phyloP scores from a whole-genome alignment of 2,888 invertebrate species.

The Tetropium fuscum region DNA sequence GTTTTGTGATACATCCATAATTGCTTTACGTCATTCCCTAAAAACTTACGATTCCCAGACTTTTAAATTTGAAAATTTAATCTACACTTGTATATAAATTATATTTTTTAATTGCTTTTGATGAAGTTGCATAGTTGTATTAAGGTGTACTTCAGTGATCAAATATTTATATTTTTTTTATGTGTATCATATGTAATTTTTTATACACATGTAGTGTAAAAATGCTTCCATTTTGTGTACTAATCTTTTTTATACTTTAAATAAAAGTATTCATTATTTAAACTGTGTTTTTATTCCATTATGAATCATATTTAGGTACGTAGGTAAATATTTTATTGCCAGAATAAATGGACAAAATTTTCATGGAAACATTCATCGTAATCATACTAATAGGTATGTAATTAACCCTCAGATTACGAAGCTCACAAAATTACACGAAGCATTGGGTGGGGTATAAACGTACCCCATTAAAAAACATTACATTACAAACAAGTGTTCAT shows the following conservation, averaged over 20 bases:
- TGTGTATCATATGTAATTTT: conserved; percentile 43
- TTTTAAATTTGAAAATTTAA: conserved; percentile 10
- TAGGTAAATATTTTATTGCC: no score
- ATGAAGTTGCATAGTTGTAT: conserved; percentile 21
- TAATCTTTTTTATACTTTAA: conserved; percentile 52
- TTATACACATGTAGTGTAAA: conserved; percentile 45
- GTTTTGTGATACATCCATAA: conserved; percentile 15
- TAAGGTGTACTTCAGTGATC: conserved; percentile 22
- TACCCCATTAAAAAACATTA: no score
- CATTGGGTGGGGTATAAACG: no score
- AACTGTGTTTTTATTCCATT: not conserved
- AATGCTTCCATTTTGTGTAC: conserved; percentile 52
- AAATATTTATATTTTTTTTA: conserved; percentile 33
- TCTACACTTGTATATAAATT: conserved; percentile 27
- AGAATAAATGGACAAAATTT: no score
- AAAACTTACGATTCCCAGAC: conserved; percentile 3
- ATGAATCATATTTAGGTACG: no score
- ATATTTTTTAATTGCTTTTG: conserved; percentile 31
- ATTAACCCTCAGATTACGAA: no score
- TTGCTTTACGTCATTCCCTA: conserved; percentile 5
- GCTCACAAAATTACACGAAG: no score
- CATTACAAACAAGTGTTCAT: no score
- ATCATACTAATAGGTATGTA: no score
- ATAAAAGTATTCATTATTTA: conserved; percentile 47
- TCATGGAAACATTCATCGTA: no score